Evolutionary conservation across 2,797 vertebrate species (phyloP), one percentile per base, ranked within the genome.

Genomic region (Acanthurus tractus): DNA sequence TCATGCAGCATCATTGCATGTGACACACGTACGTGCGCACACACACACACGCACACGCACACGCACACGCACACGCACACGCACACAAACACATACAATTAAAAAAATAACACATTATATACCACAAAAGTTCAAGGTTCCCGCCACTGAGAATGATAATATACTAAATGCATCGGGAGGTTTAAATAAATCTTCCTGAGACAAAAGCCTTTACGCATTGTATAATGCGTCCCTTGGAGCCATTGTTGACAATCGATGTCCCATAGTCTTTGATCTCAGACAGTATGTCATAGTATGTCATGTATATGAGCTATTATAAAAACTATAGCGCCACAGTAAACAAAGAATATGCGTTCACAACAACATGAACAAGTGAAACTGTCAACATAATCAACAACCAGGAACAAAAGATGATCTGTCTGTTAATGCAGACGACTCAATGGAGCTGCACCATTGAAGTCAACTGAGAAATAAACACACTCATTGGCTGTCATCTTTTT

Each of bases 401-500:
- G 42, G 59, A 20, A 34, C 6, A 56, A 69, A 50, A 34, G 54
- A 73, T 25, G 53, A 62, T 34, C 23, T 23, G 14, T 2, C 11
- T 25, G 45, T 48, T 78, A 38, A 55, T 22, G 22, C 18, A 48
- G 40, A 76, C 76, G 71, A 73, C 6, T 40, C 14, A 79, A 63
- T 52, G 34, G 46, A 68, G 20, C 50, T 3, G 2, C 2, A 18
- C 10, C 34, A 6, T 36, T 12, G 12, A 76, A 53, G 50, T 56
- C 61, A 29, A 78, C 42, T n/a, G 29, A 62, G 58, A 15, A 14
- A 2, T 18, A 68, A 29, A 69, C n/a, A 59, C 66, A 69, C 69
- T 40, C 52, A 34, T 63, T 67, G 65, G 48, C 49, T 87, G 79
- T 84, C 72, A 78, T 74, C 72, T 61, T 34, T 70, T 75, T 71